These are phyloP conservation scores for Limnephilus lunatus DNA, from an alignment of 2,888 invertebrate species.

Conservation along the genomic window DNA sequence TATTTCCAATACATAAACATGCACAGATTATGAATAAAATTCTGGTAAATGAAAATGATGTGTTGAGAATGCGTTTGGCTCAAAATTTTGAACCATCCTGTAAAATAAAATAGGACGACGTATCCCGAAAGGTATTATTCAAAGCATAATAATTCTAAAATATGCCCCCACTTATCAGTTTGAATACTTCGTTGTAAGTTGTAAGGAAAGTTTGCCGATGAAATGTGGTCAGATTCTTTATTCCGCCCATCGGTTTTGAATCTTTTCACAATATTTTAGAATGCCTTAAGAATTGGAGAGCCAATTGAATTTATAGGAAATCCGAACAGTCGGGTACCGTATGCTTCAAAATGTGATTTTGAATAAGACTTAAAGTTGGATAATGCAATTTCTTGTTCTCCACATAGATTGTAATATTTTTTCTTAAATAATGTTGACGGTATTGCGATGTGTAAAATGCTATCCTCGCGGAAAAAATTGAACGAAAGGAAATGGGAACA, in stretches of 20 bases:
- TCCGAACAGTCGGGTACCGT: background rate
- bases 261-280: background rate
- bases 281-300: background rate
- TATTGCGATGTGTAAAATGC: too few relatives aligned
- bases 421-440: too few relatives aligned
- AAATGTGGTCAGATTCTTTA: slow-evolving; percentile 2
- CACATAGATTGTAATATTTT: too few relatives aligned
- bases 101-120: background rate
- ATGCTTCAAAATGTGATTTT: background rate
- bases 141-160: slow-evolving; percentile 10
- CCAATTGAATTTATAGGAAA: background rate
- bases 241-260: background rate
- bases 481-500: background rate
- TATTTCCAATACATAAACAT: background rate
- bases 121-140: background rate
- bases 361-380: background rate
- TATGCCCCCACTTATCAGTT: slow-evolving; percentile 27
- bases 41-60: background rate
- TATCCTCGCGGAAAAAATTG: background rate
- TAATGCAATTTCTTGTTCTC: background rate
- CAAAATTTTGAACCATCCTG: background rate
- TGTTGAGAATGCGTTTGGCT: too few relatives aligned
- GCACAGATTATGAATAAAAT: too few relatives aligned
- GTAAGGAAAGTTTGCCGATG: background rate
- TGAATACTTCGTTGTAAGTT: slow-evolving; percentile 12